Percentiles rank a stretch among this genome's conserved stretches.
Evolutionary conservation across 2,888 invertebrate species (phyloP).

Genomic region (Agapetus fuscipes): DNA sequence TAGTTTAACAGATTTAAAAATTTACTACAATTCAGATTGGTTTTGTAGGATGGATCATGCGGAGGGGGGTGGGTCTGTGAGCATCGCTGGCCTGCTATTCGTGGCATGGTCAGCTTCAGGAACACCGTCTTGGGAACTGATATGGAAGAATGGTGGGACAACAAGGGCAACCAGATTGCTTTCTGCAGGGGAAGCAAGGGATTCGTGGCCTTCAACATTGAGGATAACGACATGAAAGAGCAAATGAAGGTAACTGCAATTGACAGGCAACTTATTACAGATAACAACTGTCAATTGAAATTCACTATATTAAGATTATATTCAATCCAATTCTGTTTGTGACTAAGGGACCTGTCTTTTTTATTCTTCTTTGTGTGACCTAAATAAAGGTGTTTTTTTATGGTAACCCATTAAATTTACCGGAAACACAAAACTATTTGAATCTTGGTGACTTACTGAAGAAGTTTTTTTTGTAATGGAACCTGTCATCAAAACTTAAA

Average conservation of each 20-base stretch:
- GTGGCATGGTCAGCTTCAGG: slow-evolving; percentile 62
- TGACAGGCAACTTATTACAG: no score
- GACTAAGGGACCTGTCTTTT: no score
- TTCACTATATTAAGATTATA: no score
- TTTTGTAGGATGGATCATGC: slow-evolving; percentile 38
- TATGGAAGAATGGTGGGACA: slow-evolving; percentile 62
- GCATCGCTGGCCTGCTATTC: slow-evolving; percentile 68
- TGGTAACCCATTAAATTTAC: background rate
- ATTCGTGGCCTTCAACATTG: slow-evolving; percentile 53
- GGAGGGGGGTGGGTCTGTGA: slow-evolving; percentile 67
- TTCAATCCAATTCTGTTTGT: no score
- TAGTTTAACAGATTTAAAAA: no score
- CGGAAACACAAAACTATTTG: background rate
- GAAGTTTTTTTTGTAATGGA: no score
- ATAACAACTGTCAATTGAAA: no score
- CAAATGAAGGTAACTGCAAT: slow-evolving; percentile 45
- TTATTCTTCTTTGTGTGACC: background rate
- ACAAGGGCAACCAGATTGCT: slow-evolving; percentile 65
- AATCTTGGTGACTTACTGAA: background rate
- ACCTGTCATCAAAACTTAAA: no score
- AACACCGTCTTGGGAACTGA: slow-evolving; percentile 50
- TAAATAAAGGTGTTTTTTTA: no score
- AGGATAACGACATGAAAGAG: slow-evolving; percentile 38
- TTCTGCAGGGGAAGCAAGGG: slow-evolving; percentile 51
- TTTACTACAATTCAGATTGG: no score